Conservation (phyloP, 92 coral and sea anemone genomes). For the Palythoa heliodiscus region DNA sequence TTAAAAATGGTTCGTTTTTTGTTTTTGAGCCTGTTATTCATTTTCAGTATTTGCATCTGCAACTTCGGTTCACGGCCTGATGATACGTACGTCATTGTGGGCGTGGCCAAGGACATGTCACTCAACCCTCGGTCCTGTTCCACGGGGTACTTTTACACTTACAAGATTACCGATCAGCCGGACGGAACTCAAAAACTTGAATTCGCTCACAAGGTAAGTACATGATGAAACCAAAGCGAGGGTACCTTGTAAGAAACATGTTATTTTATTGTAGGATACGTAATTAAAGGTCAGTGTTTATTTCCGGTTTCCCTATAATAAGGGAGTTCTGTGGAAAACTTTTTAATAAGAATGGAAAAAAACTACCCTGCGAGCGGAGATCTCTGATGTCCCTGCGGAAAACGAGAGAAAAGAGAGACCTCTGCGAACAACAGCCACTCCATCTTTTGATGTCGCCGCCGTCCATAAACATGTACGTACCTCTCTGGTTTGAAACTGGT, state of each 20-base stretch:
- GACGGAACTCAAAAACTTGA: constrained; percentile 92
- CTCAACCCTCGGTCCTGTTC: constrained; percentile 97
- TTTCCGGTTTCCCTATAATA: too few species aligned
- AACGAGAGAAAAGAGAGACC: too few species aligned
- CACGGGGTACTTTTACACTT: constrained; percentile 84
- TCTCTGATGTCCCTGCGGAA: too few species aligned
- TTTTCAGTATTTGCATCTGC: constrained; percentile 86
- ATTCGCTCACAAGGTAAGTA: constrained; percentile 84
- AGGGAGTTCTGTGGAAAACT: too few species aligned
- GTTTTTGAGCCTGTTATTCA: background rate
- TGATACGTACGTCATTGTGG: constrained; percentile 90
- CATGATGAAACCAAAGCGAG: background rate
- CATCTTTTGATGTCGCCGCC: too few species aligned
- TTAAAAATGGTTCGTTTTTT: background rate
- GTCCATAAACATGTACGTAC: too few species aligned
- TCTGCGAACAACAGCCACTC: too few species aligned
- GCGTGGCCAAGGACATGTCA: constrained; percentile 93
- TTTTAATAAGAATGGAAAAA: too few species aligned
- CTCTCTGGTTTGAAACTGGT: too few species aligned
- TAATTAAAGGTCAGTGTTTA: too few species aligned
- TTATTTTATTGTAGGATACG: too few species aligned
- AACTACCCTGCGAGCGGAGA: too few species aligned
- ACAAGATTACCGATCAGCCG: constrained; percentile 71
- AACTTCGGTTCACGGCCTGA: constrained; percentile 88
- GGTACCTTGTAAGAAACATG: background rate